These are phyloP conservation scores for Abrostola tripartita DNA, from an alignment of 2,888 invertebrate genomes.

Conservation along the genomic window DNA sequence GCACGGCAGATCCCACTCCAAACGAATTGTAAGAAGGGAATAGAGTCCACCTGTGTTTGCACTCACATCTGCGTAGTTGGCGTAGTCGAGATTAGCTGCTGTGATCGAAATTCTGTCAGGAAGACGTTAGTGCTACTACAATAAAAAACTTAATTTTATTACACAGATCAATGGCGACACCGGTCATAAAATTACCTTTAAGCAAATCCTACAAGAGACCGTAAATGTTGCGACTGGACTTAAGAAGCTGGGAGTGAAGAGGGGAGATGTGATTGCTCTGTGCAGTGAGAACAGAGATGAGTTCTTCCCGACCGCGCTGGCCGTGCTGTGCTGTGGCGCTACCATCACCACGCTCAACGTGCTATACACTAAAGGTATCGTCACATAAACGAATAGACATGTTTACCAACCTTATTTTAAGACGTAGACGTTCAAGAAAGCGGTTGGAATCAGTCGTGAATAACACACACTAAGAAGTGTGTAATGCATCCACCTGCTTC, in stretches of 20 bases:
- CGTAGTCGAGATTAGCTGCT: too few species aligned
- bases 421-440: too few species aligned
- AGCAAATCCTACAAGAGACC: constrained; percentile 82
- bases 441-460: too few species aligned
- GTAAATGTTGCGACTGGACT: constrained; percentile 85
- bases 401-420: background rate
- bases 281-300: constrained; percentile 89
- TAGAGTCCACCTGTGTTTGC: too few species aligned
- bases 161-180: constrained; percentile 87
- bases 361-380: constrained; percentile 82
- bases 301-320: constrained; percentile 83
- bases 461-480: too few species aligned
- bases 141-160: too few species aligned
- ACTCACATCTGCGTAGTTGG: too few species aligned
- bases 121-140: too few species aligned
- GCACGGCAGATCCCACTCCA: too few species aligned
- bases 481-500: too few species aligned
- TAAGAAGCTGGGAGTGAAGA: constrained; percentile 76
- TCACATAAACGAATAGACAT: background rate
- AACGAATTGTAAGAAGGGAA: too few species aligned
- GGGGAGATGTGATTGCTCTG: constrained; percentile 86
- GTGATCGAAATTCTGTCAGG: too few species aligned
- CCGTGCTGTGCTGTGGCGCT: constrained; percentile 85
- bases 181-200: constrained; percentile 81
- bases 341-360: constrained; percentile 88